Evolutionary conservation across 2,888 invertebrate genomes (phyloP).

Genomic region (Heliconius ismenius): DNA sequence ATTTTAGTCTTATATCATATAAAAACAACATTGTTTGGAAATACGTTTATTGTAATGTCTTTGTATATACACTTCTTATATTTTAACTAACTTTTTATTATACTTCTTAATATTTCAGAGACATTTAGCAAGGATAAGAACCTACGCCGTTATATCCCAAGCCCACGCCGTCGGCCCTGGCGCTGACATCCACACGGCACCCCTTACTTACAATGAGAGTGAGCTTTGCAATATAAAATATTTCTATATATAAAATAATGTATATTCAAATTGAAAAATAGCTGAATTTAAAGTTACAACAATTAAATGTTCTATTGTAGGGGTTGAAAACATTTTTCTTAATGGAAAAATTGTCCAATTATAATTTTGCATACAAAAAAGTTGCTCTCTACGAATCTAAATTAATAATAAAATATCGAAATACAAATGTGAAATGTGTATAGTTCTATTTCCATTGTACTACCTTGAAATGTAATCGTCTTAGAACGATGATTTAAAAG

Average conservation of each 20-base stretch:
- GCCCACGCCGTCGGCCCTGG: slow-evolving; percentile 73
- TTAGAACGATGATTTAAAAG: too few relatives aligned
- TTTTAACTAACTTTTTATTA: too few relatives aligned
- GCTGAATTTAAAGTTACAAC: neutral
- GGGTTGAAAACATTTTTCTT: neutral
- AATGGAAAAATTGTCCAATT: neutral
- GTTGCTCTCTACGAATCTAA: neutral
- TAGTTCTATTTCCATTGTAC: too few relatives aligned
- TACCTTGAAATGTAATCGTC: too few relatives aligned
- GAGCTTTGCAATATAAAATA: neutral
- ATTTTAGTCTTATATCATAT: too few relatives aligned
- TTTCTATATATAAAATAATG: neutral
- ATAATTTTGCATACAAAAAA: neutral
- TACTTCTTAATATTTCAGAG: slow-evolving; percentile 55
- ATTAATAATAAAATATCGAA: too few relatives aligned
- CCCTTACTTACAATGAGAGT: slow-evolving; percentile 37
- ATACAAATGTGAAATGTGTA: too few relatives aligned
- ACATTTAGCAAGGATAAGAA: slow-evolving; percentile 62
- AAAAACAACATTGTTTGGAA: neutral
- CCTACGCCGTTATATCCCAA: slow-evolving; percentile 55
- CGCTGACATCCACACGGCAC: slow-evolving; percentile 61
- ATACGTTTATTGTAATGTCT: too few relatives aligned
- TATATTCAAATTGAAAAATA: neutral
- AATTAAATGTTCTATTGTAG: neutral
- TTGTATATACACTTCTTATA: too few relatives aligned